Evolutionary conservation across 2,888 invertebrate species (phyloP), one percentile per base, ranked within the genome.

Genomic region (Parapristionchus giblindavisi): DNA sequence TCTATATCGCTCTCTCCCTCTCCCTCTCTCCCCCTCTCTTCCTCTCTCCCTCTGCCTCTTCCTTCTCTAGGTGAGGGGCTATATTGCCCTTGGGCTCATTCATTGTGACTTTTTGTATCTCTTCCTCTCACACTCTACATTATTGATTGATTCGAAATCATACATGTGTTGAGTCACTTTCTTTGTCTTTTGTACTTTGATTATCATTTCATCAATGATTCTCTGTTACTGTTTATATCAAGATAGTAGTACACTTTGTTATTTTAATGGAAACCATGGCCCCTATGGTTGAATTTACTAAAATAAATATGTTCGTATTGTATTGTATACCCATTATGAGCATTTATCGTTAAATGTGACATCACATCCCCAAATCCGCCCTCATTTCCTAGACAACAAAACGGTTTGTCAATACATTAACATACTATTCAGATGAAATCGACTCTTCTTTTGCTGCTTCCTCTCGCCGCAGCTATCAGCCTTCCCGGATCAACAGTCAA

Each of bases 401-500:
- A 56, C 21, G 56, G 8, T 24, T 11, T 56, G 56, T 8, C 11
- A 21, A 48, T 34, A 29, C 65, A 14, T 43, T 34, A 32, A 11
- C 48, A 48, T 17, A 58, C 24, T n/a, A 3, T 51, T 48, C 68
- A 68, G 68, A 68, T 68, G 68, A 2, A 27, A 51, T 65, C 58
- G 34, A 27, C 65, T 56, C 56, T 71, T 21, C 38, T 71, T 29
- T 24, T 71, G n/a, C 29, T 71, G 21, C 24, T 54, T 40, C 56
- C 70, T 40, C 70, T 71, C 14, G 40, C 29, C 1, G 3, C 56
- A 14, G 24, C 70, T 24, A 27, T 56, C 21, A 36, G 27, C 11
- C 68, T 71, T 21, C 70, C 70, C 36, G 70, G 70, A 40, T 71
- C 70, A 1, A 56, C 29, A 21, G 56, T 71, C 56, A 71, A 71